Conservation (phyloP, 1,140 invertebrate genomes). For the Bradysia coprophila region DNA sequence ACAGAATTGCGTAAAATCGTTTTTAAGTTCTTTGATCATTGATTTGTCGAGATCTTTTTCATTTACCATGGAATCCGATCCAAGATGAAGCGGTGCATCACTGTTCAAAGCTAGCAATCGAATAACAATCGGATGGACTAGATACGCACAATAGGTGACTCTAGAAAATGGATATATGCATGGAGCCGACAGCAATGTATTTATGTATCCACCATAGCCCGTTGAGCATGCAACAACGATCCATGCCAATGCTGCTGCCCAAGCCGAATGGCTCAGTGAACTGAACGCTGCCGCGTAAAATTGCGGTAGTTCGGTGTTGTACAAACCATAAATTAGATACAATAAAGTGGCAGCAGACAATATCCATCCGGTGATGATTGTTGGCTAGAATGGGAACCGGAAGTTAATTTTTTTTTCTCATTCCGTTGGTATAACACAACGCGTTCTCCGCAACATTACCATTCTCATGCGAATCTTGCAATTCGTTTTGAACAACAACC, state of each 20-base stretch:
- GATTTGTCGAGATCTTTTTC: no score
- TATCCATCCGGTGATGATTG: constrained; percentile 47
- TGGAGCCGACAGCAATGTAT: constrained; percentile 49
- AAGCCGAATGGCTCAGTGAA: constrained; percentile 64
- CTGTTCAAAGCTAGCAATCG: constrained; percentile 53
- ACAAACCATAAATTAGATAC: constrained; percentile 56
- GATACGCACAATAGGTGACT: constrained; percentile 66
- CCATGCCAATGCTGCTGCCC: constrained; percentile 68
- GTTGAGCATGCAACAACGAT: constrained; percentile 76
- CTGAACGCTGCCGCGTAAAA: constrained; percentile 57
- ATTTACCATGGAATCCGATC: constrained; percentile 52
- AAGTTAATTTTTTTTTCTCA: background rate
- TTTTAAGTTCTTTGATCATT: constrained; percentile 3
- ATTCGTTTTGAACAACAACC: constrained; percentile 64
- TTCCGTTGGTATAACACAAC: no score
- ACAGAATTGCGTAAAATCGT: constrained; percentile 10
- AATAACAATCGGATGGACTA: constrained; percentile 64
- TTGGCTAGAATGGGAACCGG: constrained; percentile 26
- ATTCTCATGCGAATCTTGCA: constrained; percentile 57
- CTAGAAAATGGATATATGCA: constrained; percentile 65
- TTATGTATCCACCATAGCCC: constrained; percentile 64
- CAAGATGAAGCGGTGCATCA: constrained; percentile 59
- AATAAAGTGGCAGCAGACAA: constrained; percentile 40
- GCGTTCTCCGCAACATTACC: no score
- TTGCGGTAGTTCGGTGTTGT: constrained; percentile 46